Conservation (phyloP, 2,113 vertebrate species). For the Pollimyrus isidori region DNA sequence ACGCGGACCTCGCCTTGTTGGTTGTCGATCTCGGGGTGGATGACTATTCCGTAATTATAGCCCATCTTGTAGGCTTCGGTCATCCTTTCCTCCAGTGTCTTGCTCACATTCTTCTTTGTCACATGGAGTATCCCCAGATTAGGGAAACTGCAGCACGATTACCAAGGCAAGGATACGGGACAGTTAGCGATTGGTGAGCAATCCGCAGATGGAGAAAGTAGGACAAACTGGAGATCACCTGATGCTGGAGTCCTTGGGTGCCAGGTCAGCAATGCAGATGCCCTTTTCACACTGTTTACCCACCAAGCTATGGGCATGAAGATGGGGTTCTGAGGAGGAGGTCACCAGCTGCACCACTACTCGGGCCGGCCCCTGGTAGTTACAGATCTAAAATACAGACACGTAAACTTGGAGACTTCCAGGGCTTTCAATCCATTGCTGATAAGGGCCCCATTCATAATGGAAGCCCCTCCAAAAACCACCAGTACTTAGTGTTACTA, state of each 20-base stretch:
- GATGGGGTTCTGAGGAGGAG: constrained; percentile 63
- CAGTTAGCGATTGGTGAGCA: background rate
- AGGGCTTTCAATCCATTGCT: background rate
- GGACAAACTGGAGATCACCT: constrained; percentile 55
- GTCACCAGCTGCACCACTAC: constrained; percentile 96
- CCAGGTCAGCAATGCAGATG: constrained; percentile 73
- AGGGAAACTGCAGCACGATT: constrained; percentile 67
- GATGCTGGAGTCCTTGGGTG: constrained; percentile 83
- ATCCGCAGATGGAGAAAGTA: background rate
- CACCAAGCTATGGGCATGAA: constrained; percentile 95
- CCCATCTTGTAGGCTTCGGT: constrained; percentile 78
- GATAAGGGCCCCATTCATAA: background rate
- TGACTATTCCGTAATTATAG: constrained; percentile 74
- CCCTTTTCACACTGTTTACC: constrained; percentile 95
- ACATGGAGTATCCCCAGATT: constrained; percentile 96
- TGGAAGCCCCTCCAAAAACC: background rate
- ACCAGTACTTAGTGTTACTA: background rate
- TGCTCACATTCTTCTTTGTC: constrained; percentile 93
- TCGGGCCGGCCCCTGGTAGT: constrained; percentile 85
- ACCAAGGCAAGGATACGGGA: background rate
- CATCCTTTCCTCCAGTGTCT: constrained; percentile 90
- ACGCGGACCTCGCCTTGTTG: constrained; percentile 71
- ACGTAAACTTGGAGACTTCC: background rate
- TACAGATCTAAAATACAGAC: constrained; percentile 68
- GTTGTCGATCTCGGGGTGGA: constrained; percentile 75